Evolutionary conservation across 2,113 vertebrate genomes (phyloP), one percentile per base, ranked within the genome.

Genomic region (Odontesthes bonariensis): DNA sequence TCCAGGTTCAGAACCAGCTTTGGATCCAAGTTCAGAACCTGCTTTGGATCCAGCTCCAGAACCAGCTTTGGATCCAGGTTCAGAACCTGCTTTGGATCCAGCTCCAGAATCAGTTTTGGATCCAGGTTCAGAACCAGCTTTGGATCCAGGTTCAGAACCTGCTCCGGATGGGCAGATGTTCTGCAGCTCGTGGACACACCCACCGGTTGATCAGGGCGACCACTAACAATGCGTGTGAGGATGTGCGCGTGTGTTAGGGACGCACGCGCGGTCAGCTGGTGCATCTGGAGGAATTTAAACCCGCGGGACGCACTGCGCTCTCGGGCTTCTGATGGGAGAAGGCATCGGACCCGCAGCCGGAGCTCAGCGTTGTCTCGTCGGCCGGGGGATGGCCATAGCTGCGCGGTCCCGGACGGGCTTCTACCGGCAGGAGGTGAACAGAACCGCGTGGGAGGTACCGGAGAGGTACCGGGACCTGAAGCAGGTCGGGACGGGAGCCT

Each of bases 401-500:
- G 46, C 89, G 22, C 85, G 92, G 19, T 85, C 85, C 66, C 82
- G 94, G 80, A 86, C 92, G 5, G 96, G 96, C 58, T 98, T 95
- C 65, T 96, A 94, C 91, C 94, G 94, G 60, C 96, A 96, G 91
- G 97, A 97, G 65, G 89, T 98, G 8, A 95, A 95, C 89, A 95
- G 95, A 81, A 97, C 96, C 0, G 87, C 90, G 47, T 98, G 97
- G 97, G 96, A 97, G 79, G 96, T 96, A 63, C 94, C 95, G 89
- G 95, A 95, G 68, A 89, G 95, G 89, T 97, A 97, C 91, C 92
- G 90, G 32, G 96, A 97, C 79, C 90, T 97, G 83, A 93, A 95
- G 87, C 94, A 96, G 59, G 94, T 97, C 79, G 97, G 97, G 11
- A 97, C 96, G 0, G 96, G 97, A 72, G 97, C 97, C 0, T 98